These are phyloP conservation scores for Plemyria rubiginata DNA, from an alignment of 2,888 invertebrate genomes.

Conservation along the genomic window DNA sequence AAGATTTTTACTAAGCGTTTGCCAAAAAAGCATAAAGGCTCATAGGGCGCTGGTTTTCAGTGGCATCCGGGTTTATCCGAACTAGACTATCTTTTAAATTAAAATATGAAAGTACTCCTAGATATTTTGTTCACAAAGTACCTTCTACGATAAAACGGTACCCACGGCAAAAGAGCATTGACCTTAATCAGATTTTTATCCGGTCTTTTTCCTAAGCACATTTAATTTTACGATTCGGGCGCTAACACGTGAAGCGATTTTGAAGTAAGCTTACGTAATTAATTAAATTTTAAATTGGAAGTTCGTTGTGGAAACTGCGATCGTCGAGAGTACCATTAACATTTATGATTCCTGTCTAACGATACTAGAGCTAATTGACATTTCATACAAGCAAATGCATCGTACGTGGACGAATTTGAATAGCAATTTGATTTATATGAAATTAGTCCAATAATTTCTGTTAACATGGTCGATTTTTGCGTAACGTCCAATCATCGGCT, in stretches of 20 bases:
- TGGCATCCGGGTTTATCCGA: too few relatives aligned
- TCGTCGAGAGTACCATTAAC: slow-evolving; percentile 13
- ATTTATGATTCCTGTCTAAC: slow-evolving; percentile 7
- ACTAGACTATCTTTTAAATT: background rate
- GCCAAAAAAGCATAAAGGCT: too few relatives aligned
- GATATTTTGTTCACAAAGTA: background rate
- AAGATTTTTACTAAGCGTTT: too few relatives aligned
- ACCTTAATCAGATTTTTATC: slow-evolving; percentile 19
- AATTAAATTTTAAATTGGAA: slow-evolving; percentile 27
- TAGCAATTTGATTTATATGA: background rate
- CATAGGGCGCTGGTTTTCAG: too few relatives aligned
- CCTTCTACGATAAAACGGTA: background rate
- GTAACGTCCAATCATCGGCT: background rate
- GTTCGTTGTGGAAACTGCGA: slow-evolving; percentile 6
- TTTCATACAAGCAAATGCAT: slow-evolving; percentile 2
- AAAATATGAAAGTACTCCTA: background rate
- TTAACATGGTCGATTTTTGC: background rate
- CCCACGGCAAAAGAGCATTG: slow-evolving; percentile 13
- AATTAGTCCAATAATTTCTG: background rate
- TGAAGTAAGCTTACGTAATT: slow-evolving; percentile 28
- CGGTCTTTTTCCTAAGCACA: slow-evolving; percentile 20
- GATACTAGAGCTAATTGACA: slow-evolving; percentile 7
- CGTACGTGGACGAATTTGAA: background rate
- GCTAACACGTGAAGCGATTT: slow-evolving; percentile 25
- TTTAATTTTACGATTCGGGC: slow-evolving; percentile 22